phyloP scores from a whole-genome alignment of 2,113 vertebrate genomes.

The Oryzias javanicus region DNA sequence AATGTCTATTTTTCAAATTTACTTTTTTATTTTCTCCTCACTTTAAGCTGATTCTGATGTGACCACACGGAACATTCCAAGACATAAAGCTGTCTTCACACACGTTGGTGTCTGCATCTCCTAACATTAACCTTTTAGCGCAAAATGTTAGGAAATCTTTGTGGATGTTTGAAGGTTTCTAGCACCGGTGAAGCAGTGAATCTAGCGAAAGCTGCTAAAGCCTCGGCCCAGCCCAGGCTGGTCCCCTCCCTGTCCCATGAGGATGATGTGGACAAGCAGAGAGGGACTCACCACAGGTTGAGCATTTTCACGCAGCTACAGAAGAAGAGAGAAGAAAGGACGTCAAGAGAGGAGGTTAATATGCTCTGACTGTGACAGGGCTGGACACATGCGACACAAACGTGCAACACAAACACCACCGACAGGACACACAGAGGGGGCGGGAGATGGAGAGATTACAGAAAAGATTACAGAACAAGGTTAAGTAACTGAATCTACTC shows the following conservation, averaged over 20 bases:
- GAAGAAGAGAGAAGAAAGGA: slow-evolving; percentile 77
- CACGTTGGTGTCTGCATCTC: too few relatives aligned
- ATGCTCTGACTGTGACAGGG: slow-evolving; percentile 84
- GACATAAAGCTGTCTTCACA: too few relatives aligned
- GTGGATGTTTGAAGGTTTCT: slow-evolving; percentile 3
- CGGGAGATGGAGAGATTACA: slow-evolving; percentile 2
- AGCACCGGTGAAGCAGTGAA: slow-evolving; percentile 22
- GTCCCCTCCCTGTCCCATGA: slow-evolving; percentile 88
- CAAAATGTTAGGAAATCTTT: neutral
- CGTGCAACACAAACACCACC: slow-evolving; percentile 28
- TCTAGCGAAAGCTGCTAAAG: slow-evolving; percentile 8
- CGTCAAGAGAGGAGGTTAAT: slow-evolving; percentile 92
- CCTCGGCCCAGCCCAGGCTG: slow-evolving; percentile 70
- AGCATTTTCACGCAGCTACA: slow-evolving; percentile 99
- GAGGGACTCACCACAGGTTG: slow-evolving; percentile 99
- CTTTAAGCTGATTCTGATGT: too few relatives aligned
- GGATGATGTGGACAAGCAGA: slow-evolving; percentile 88
- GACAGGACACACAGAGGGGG: slow-evolving; percentile 36
- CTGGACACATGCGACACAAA: slow-evolving; percentile 69
- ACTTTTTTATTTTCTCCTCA: too few relatives aligned
- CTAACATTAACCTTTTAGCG: too few relatives aligned
- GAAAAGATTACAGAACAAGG: neutral
- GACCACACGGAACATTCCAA: too few relatives aligned
- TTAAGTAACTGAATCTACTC: slow-evolving; percentile 6
- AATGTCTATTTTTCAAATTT: too few relatives aligned